Evolutionary conservation across 2,113 vertebrate genomes (phyloP), one percentile per base, ranked within the genome.

Genomic region (Tachysurus vachellii): DNA sequence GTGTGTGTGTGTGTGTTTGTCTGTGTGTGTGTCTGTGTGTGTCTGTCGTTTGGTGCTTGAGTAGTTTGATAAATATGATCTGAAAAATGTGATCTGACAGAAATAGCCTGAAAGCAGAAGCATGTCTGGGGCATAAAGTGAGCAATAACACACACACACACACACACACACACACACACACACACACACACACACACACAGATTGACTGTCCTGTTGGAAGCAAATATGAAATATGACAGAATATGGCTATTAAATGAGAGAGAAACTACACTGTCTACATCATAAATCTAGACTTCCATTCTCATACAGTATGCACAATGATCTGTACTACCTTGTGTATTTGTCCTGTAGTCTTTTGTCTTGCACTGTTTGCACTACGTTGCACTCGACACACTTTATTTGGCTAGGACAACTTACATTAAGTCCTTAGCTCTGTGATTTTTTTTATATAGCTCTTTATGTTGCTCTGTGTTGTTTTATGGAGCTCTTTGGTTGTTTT

Each of bases 51-150:
- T 57, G 66, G 66, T 56, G 82, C 2, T 6, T 66, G 84, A 85
- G 42, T 77, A 62, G 44, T 77, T 77, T 26, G 42, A 57, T 85
- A 73, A 54, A 73, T 80, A 80, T 42, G 36, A 80, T 80, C 50
- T 79, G 75, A 53, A 61, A 77, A 76, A 85, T 85, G n/a, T 59
- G 70, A 85, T 76, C 26, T 85, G 84, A 85, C 71, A 85, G 36
- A 85, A 85, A 85, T 21, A 66, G 84, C 62, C 84, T 85, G 44
- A 66, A 66, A 66, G 61, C 44, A 85, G 50, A 79, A 31, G 13
- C 62, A 44, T 64, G 57, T 85, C 26, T 85, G 84, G 10, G 75
- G 44, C 57, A 64, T 85, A 66, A 53, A 66, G 73, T 85, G 73
- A 79, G 57, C 80, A 83, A 42, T 26, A 80, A 61, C 28, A 80